Base-by-base conservation (phyloP, 2,113 vertebrate species). In the Halcyon senegalensis region DNA sequence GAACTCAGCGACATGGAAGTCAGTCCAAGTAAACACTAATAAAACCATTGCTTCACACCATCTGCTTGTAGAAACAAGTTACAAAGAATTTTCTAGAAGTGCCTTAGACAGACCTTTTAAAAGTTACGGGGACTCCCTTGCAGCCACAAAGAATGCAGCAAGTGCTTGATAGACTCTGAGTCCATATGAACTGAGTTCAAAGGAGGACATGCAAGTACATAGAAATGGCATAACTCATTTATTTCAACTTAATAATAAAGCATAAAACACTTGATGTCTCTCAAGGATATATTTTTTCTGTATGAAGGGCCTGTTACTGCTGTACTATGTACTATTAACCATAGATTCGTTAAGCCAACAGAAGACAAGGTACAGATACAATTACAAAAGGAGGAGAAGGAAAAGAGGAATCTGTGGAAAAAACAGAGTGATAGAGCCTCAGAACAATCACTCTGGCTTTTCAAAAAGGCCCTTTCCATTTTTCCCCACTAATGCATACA, bases 171-270 rank as follows among this genome's bases (percentile, higher is more conserved):
- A 16, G 46, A 70, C 64, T 30, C 4, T 24, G 56, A 62, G n/a
- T 39, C 30, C 3, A 2, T 27, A 84, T 15, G 64, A 89, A 78
- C 6, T 27, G 73, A 91, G 86, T 59, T 94, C 60, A 91, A 64
- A 84, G 20, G 28, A 95, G 60, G 73, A 72, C 56, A 84, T 6
- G 23, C 18, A 89, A 83, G 27, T 59, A 86, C 80, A 78, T 51
- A 75, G 24, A 70, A 93, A 86, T 39, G 6, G 56, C 24, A 70
- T 48, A 89, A 92, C 91, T 84, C 7, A 87, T 77, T 88, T 86
- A 79, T 53, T 33, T 90, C 33, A 88, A 83, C 46, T 79, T 83
- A 83, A 66, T 85, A 91, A 86, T 3, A 4, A 88, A 89, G 50
- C 59, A 73, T 53, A 76, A 83, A 85, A 6, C 62, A 83, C 35